Conservation (phyloP, 2,113 vertebrate species). For the Phalacrocorax pelagicus region DNA sequence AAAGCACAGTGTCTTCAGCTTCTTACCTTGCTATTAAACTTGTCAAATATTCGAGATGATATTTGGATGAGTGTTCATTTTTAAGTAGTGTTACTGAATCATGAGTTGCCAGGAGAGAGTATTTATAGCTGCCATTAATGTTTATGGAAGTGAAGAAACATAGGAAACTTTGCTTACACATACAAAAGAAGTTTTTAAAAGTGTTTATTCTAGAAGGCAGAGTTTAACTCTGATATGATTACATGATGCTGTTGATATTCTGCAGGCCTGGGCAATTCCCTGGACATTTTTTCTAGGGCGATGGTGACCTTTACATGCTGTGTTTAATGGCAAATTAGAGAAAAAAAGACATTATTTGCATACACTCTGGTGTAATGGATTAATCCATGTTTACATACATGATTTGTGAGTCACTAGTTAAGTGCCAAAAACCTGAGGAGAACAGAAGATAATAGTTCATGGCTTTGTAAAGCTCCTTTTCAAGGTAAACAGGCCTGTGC, state of each 20-base stretch:
- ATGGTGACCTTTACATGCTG: conserved; percentile 21
- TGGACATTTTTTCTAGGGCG: neutral
- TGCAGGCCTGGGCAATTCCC: neutral
- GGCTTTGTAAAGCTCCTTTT: neutral
- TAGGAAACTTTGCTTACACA: conserved; percentile 20
- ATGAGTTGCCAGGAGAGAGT: neutral
- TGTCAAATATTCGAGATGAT: neutral
- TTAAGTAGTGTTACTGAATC: neutral
- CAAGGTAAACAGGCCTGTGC: neutral
- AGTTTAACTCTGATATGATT: conserved; percentile 1
- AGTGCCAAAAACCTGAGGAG: neutral
- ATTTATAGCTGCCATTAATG: conserved; percentile 1
- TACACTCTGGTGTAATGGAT: neutral
- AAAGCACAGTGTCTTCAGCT: neutral
- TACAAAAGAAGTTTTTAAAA: neutral
- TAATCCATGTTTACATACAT: conserved; percentile 18
- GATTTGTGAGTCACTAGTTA: neutral
- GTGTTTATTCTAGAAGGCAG: conserved; percentile 44
- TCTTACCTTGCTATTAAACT: neutral
- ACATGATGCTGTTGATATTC: neutral
- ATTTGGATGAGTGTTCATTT: neutral
- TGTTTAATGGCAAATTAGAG: neutral
- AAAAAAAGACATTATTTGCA: neutral
- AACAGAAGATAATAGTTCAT: neutral
- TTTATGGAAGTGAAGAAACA: conserved; percentile 39